Evolutionary conservation across 2,113 vertebrate genomes (phyloP), one percentile per base, ranked within the genome.

Genomic region (Recurvirostra avosetta): DNA sequence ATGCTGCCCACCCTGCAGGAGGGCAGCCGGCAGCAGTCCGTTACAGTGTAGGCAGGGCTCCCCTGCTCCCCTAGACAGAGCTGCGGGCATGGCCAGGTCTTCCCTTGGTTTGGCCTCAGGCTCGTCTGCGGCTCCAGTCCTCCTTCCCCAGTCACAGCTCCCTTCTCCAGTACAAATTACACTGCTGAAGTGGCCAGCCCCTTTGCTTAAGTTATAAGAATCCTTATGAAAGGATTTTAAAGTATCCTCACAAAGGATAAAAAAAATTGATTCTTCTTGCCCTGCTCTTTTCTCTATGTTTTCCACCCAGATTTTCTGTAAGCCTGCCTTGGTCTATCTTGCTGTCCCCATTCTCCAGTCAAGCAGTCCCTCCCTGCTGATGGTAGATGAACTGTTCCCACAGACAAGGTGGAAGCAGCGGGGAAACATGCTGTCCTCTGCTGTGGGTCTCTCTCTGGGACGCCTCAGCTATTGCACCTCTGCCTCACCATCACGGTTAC

Each of bases 391-490:
- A 36, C 25, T 18, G 43, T 25, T 73, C 40, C 78, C 59, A n/a
- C 27, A 61, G 12, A 11, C 16, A 30, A 58, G 45, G 40, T 11
- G 10, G 63, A 36, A 52, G 43, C 79, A 59, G 45, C 2, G 2
- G 49, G 43, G 63, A 82, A 67, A 50, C 3, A 3, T 3, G 10
- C 63, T 55, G 34, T 76, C 43, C 30, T 67, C 29, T 76, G 62
- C 32, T 47, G 8, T 40, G 41, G 9, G 16, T 36, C 16, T 79
- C 47, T 53, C 2, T 12, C 15, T 53, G 36, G 56, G 56, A n/a
- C 0, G 0, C n/a, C 25, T 67, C 55, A 80, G 20, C 30, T 56
- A 6, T 22, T 47, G 36, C 34, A 62, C 16, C 14, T 87, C 59
- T 80, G 43, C 20, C 66, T 83, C 36, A 41, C 61, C 2, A 5